Conservation (phyloP, 2,888 invertebrate species). For the Mythimna impura region DNA sequence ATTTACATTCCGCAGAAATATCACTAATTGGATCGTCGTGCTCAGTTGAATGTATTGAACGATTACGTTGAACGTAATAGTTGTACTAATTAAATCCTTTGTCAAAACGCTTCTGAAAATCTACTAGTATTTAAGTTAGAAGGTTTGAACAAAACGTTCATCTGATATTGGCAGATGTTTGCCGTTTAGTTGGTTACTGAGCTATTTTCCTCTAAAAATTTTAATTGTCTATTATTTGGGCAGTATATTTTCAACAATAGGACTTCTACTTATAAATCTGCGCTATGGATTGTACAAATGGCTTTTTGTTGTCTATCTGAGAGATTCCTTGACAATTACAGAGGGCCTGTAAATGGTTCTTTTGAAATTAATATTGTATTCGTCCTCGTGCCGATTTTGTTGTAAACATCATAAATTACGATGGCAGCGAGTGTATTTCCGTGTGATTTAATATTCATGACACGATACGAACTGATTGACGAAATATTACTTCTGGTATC, state of each 20-base stretch:
- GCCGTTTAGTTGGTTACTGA: too few species aligned
- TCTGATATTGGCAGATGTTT: not conserved
- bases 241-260: too few species aligned
- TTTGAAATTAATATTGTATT: not conserved
- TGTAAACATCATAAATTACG: not conserved
- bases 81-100: not conserved
- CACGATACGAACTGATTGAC: not conserved
- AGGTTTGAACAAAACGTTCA: not conserved
- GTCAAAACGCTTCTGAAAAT: not conserved
- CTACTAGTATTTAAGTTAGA: not conserved
- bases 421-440: not conserved
- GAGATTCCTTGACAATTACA: too few species aligned
- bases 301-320: too few species aligned
- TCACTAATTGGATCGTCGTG: conserved; percentile 24
- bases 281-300: too few species aligned
- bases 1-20: not conserved
- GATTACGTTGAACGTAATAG: not conserved
- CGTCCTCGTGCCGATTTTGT: not conserved
- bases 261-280: too few species aligned
- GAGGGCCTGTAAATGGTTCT: not conserved
- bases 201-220: not conserved
- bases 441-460: not conserved
- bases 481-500: not conserved
- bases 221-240: too few species aligned
- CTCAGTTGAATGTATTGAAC: conserved; percentile 15